Evolutionary conservation across 2,797 vertebrate species (phyloP).

Genomic region (Eremophila alpestris): DNA sequence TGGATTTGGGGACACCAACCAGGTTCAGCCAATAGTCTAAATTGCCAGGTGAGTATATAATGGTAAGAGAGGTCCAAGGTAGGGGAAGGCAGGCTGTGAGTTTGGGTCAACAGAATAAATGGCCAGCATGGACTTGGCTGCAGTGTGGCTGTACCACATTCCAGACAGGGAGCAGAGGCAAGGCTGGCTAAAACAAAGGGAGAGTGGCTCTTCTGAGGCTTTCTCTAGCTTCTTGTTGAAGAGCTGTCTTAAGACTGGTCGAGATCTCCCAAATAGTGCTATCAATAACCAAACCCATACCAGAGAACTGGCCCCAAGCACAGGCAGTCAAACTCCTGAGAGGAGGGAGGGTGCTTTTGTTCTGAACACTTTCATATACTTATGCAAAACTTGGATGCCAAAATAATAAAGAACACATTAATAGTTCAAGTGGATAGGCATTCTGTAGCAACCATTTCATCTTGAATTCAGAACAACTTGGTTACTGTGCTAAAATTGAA

Average conservation of each 20-base stretch:
- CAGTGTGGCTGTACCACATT: not conserved
- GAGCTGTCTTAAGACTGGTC: not conserved
- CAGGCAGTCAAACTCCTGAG: not conserved
- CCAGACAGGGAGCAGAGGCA: not conserved
- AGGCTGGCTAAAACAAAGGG: not conserved
- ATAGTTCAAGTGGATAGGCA: not conserved
- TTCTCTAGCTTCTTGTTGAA: not conserved
- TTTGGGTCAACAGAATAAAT: not conserved
- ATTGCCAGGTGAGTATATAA: not conserved
- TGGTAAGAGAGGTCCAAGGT: not conserved
- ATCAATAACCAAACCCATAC: not conserved
- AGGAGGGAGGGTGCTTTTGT: accelerated
- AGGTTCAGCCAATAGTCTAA: not conserved
- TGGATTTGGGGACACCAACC: not conserved
- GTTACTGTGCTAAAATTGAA: not conserved
- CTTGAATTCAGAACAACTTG: not conserved
- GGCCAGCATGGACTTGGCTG: not conserved
- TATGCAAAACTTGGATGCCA: not conserved
- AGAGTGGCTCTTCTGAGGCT: not conserved
- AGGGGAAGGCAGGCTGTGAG: not conserved
- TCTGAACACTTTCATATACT: not conserved
- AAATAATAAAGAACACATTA: not conserved
- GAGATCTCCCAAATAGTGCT: not conserved
- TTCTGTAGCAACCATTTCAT: not conserved
- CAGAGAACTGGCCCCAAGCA: accelerated